phyloP scores from a whole-genome alignment of 2,888 invertebrate species.

The Taenaris catops region DNA sequence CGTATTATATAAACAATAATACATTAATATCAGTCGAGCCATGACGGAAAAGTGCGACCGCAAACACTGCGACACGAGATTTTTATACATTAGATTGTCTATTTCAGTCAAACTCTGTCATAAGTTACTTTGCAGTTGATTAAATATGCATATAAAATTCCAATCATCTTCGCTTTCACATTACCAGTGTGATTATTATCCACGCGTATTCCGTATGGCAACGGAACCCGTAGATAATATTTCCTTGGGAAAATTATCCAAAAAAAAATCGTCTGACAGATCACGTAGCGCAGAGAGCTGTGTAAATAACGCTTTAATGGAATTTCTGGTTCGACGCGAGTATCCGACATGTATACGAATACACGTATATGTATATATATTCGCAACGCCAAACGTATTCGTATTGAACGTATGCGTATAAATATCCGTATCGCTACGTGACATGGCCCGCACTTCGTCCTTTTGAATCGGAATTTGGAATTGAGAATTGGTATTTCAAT shows the following conservation, averaged over 20 bases:
- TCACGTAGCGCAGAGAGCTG: slow-evolving; percentile 49
- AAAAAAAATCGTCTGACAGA: slow-evolving; percentile 33
- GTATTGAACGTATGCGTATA: slow-evolving; percentile 25
- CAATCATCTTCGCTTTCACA: background rate
- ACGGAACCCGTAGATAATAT: slow-evolving; percentile 10
- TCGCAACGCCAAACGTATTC: background rate
- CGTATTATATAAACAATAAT: no score
- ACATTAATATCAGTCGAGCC: no score
- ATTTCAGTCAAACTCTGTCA: no score
- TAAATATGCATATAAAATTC: no score
- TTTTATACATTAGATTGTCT: no score
- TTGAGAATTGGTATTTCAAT: slow-evolving; percentile 55
- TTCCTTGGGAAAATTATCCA: slow-evolving; percentile 27
- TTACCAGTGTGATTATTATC: background rate
- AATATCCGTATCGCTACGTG: slow-evolving; percentile 33
- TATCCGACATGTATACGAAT: slow-evolving; percentile 25
- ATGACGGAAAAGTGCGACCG: no score
- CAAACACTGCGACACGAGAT: no score
- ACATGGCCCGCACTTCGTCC: slow-evolving; percentile 38
- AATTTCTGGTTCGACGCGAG: slow-evolving; percentile 51
- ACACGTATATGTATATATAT: slow-evolving; percentile 4
- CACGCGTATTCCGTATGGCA: no score
- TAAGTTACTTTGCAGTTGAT: no score
- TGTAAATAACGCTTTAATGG: slow-evolving; percentile 69
- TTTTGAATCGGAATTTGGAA: slow-evolving; percentile 46